Base-by-base conservation (phyloP, 2,113 vertebrate genomes). In the Marmota flaviventris region DNA sequence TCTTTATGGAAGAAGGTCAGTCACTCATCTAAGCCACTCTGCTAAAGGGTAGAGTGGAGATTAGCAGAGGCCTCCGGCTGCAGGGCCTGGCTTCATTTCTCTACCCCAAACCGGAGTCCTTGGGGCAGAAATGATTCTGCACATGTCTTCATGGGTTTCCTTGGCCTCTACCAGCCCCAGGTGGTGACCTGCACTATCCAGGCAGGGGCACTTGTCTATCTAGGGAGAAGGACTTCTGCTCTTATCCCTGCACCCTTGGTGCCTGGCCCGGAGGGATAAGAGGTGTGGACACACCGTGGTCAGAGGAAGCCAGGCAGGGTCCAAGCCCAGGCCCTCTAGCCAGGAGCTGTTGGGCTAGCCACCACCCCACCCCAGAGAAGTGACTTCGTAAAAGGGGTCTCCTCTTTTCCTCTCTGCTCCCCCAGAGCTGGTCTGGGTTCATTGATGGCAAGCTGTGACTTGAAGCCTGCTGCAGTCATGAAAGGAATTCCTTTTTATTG, bases 11-110 rank as follows among this genome's bases (percentile, higher is more conserved):
- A 65, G 39, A 95, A 48, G n/a, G 9, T 17, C 17, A 65, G 34
- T 42, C 12, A 0, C 58, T 87, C 76, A 27, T 22, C 81, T 58
- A 90, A 34, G 72, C 76, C 42, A 45, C 0, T 0, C 0, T 5
- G 87, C 27, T 39, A 51, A 92, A 75, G 32, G 22, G 3, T 11
- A 32, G 42, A 45, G 58, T 12, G 8, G 25, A 45, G 39, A 88
- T 45, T 11, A 48, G 34, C 61, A 76, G 45, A 89, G 17, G 24
- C 12, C 48, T 67, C 25, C 27, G 61, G 10, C 37, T 61, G 2
- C 53, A 34, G 24, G 37, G 18, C 13, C 14, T 14, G 10, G 14
- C 12, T 11, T 69, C 32, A 2, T 6, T 53, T 69, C 32, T 91
- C 37, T 56, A 16, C 67, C 51, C 85, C 0, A 2, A 11, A 34